phyloP scores from a whole-genome alignment of 2,888 invertebrate genomes.

The Pandemis cinnamomeana region DNA sequence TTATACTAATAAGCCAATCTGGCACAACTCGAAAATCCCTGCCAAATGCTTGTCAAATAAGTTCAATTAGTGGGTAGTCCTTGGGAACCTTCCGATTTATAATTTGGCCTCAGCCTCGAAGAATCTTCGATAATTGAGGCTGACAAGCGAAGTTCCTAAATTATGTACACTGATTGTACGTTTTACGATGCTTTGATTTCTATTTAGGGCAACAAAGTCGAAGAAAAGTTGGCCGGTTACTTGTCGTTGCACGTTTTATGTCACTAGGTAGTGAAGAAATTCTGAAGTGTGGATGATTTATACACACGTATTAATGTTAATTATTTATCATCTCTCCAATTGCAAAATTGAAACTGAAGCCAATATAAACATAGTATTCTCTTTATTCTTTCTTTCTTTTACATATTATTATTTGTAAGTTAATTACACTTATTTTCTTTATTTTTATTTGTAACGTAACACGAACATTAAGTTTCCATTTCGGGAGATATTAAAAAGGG shows the following conservation, averaged over 20 bases:
- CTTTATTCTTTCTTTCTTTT: no score
- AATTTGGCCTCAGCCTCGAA: slow-evolving; percentile 40
- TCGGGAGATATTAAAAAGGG: no score
- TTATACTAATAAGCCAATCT: slow-evolving; percentile 29
- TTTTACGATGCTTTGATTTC: slow-evolving; percentile 14
- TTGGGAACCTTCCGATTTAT: slow-evolving; percentile 41
- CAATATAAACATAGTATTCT: no score
- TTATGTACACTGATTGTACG: slow-evolving; percentile 28
- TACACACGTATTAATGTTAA: neutral
- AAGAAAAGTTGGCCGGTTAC: slow-evolving; percentile 6
- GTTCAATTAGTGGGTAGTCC: slow-evolving; percentile 43
- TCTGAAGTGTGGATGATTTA: neutral
- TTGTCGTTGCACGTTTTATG: neutral
- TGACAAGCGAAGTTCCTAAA: slow-evolving; percentile 31
- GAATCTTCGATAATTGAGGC: slow-evolving; percentile 41
- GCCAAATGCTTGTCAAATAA: slow-evolving; percentile 42
- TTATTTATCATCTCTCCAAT: neutral
- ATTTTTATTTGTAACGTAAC: no score
- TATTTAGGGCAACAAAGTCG: slow-evolving; percentile 5
- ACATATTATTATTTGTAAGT: no score
- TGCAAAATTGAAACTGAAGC: no score
- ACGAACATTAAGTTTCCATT: no score
- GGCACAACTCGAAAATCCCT: slow-evolving; percentile 30
- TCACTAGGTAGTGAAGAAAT: neutral
- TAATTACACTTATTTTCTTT: no score